phyloP scores from a whole-genome alignment of 2,888 invertebrate genomes.

The Campopleginae sp. region DNA sequence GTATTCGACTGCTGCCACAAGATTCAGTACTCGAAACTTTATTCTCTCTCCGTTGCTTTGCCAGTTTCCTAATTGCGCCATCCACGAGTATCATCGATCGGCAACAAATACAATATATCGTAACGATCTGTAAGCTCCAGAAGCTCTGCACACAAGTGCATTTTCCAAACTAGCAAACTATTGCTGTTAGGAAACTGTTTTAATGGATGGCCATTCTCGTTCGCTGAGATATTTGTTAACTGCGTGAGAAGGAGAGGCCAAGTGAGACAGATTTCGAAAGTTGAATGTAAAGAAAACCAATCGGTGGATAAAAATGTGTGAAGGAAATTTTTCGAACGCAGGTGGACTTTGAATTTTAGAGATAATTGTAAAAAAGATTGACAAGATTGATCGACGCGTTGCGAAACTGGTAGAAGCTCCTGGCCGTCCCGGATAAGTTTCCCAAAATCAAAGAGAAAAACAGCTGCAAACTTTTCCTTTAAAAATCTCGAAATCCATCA shows the following conservation, averaged over 20 bases:
- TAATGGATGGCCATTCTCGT: background rate
- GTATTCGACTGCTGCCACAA: constrained; percentile 45
- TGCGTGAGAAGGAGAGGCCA: constrained; percentile 5
- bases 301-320: background rate
- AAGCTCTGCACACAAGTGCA: constrained; percentile 14
- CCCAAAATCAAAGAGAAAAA: background rate
- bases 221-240: constrained; percentile 3
- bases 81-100: constrained; percentile 27
- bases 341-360: background rate
- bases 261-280: background rate
- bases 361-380: background rate
- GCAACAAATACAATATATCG: constrained; percentile 26
- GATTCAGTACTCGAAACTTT: constrained; percentile 49
- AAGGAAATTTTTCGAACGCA: background rate
- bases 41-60: constrained; percentile 19
- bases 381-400: background rate
- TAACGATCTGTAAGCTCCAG: constrained; percentile 5
- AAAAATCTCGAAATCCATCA: background rate
- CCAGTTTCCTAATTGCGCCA: constrained; percentile 41
- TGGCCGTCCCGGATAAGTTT: background rate
- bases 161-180: constrained; percentile 4
- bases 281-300: background rate
- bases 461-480: background rate
- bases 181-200: constrained; percentile 18
- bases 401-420: background rate